These are phyloP conservation scores for Dermolepida albohirtum DNA, from an alignment of 2,888 invertebrate genomes.

Conservation along the genomic window DNA sequence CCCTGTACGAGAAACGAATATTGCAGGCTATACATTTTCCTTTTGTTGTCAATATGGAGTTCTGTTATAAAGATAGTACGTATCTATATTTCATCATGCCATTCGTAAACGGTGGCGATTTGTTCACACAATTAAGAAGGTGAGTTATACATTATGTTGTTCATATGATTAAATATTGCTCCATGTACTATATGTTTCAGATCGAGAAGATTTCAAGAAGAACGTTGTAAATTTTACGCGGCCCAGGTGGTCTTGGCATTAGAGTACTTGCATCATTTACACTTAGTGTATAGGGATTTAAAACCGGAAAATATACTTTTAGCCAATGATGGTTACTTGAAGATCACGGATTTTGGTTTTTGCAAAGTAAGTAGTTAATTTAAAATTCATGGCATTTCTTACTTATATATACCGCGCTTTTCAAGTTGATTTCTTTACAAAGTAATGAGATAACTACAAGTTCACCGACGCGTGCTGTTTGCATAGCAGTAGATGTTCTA, in stretches of 20 bases:
- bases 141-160: slow-evolving; percentile 41
- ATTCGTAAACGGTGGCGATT: slow-evolving; percentile 87
- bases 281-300: slow-evolving; percentile 89
- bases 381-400: too few relatives aligned
- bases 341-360: slow-evolving; percentile 95
- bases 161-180: slow-evolving; percentile 34
- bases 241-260: slow-evolving; percentile 89
- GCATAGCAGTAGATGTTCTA: too few relatives aligned
- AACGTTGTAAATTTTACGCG: slow-evolving; percentile 87
- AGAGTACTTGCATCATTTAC: slow-evolving; percentile 91
- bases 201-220: slow-evolving; percentile 75
- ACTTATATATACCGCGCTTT: too few relatives aligned
- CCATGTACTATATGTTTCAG: too few relatives aligned
- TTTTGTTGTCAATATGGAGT: slow-evolving; percentile 87
- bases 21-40: slow-evolving; percentile 88
- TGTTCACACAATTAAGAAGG: slow-evolving; percentile 81
- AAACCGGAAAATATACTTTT: slow-evolving; percentile 94
- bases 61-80: slow-evolving; percentile 86
- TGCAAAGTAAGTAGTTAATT: slow-evolving; percentile 75
- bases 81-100: slow-evolving; percentile 88
- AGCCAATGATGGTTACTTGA: slow-evolving; percentile 81
- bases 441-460: too few relatives aligned
- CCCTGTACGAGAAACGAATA: slow-evolving; percentile 90
- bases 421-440: too few relatives aligned
- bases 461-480: too few relatives aligned